Evolutionary conservation across 2,113 vertebrate genomes (phyloP).

Genomic region (Leucosticte australis): DNA sequence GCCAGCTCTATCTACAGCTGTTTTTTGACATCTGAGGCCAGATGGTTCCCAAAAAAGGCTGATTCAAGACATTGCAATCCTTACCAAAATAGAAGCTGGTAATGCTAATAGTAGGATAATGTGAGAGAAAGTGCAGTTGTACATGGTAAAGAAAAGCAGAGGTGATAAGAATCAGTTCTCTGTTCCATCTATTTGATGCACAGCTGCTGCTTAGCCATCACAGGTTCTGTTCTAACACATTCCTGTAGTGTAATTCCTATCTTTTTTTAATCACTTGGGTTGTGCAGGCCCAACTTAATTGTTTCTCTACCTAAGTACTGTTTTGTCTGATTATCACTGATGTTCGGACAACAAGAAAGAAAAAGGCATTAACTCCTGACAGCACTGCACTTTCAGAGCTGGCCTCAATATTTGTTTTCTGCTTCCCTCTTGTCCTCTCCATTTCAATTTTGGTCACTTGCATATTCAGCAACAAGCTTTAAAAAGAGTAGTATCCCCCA

Average conservation of each 20-base stretch:
- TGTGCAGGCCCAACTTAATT: background rate
- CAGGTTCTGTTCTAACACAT: background rate
- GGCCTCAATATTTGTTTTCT: background rate
- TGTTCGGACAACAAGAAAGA: background rate
- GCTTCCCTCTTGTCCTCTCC: background rate
- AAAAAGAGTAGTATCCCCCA: background rate
- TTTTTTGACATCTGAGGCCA: slow-evolving; percentile 45
- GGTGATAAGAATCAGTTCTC: background rate
- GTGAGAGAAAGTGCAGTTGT: background rate
- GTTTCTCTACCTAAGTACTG: background rate
- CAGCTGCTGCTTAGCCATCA: background rate
- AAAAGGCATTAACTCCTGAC: slow-evolving; percentile 3
- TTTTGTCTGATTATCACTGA: slow-evolving; percentile 9
- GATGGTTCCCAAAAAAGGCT: slow-evolving; percentile 47
- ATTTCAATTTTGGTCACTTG: background rate
- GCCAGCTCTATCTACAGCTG: slow-evolving; percentile 39
- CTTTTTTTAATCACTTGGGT: background rate
- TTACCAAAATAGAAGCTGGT: background rate
- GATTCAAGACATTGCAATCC: background rate
- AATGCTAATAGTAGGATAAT: background rate
- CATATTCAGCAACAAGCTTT: slow-evolving; percentile 4
- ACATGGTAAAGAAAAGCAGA: background rate
- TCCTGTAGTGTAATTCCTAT: background rate
- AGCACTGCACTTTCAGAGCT: background rate
- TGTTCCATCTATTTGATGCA: background rate